phyloP scores from a whole-genome alignment of 2,113 vertebrate species.

The Stegostoma tigrinum region DNA sequence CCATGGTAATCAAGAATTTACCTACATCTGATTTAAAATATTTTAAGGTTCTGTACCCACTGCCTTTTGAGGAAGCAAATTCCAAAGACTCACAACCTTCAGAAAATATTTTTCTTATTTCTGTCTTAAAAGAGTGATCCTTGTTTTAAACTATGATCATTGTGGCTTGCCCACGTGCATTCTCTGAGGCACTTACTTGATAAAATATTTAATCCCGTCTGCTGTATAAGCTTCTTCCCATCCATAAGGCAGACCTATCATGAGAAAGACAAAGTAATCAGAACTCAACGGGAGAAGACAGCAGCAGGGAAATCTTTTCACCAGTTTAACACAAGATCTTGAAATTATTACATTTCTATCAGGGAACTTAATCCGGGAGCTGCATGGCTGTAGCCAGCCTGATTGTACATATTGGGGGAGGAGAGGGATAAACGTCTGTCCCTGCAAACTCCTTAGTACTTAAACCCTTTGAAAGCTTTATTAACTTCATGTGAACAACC shows the following conservation, averaged over 20 bases:
- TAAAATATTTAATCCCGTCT: constrained; percentile 83
- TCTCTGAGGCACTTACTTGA: constrained; percentile 72
- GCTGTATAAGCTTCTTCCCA: constrained; percentile 85
- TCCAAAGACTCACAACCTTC: too few relatives aligned
- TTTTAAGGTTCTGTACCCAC: too few relatives aligned
- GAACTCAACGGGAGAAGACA: not conserved
- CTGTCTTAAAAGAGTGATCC: too few relatives aligned
- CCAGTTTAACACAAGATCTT: not conserved
- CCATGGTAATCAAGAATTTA: too few relatives aligned
- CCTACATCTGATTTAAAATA: too few relatives aligned
- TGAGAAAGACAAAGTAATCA: constrained; percentile 40
- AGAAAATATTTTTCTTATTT: too few relatives aligned
- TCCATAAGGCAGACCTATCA: constrained; percentile 73
- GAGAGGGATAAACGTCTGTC: too few relatives aligned
- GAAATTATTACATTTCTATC: not conserved
- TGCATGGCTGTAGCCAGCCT: too few relatives aligned
- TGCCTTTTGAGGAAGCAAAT: too few relatives aligned
- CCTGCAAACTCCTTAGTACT: not conserved
- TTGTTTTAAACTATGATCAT: too few relatives aligned
- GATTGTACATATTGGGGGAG: too few relatives aligned
- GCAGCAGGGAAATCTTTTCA: not conserved
- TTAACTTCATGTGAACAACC: not conserved
- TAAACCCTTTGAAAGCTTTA: not conserved
- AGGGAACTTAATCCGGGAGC: too few relatives aligned
- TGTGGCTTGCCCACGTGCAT: not conserved